Evolutionary conservation across 2,888 invertebrate genomes (phyloP).

Genomic region (Plagiodera versicolora): DNA sequence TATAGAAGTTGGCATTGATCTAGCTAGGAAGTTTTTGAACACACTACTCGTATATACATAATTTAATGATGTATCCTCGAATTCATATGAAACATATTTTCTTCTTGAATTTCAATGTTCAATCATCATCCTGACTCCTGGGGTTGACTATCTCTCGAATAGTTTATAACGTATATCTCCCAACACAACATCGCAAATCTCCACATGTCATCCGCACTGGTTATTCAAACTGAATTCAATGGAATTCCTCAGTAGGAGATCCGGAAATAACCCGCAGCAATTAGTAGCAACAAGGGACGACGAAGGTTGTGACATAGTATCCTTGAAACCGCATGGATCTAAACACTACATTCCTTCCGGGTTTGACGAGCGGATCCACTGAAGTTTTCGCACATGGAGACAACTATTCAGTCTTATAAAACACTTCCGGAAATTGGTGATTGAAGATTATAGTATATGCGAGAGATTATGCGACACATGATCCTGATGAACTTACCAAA

Average conservation of each 20-base stretch:
- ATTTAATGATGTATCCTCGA: no score
- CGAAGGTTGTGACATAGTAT: not conserved
- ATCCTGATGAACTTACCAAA: no score
- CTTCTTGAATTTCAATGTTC: no score
- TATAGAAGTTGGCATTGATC: no score
- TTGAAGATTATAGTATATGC: slow-evolving; percentile 10
- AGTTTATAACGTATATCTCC: no score
- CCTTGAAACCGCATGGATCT: not conserved
- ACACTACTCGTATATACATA: no score
- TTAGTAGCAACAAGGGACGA: not conserved
- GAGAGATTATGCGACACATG: no score
- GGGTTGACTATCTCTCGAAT: not conserved
- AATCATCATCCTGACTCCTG: not conserved
- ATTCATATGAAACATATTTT: not conserved
- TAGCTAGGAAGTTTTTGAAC: no score
- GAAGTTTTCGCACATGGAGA: slow-evolving; percentile 15
- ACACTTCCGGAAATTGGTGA: slow-evolving; percentile 17
- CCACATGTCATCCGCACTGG: not conserved
- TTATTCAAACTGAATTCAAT: not conserved
- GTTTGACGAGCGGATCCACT: slow-evolving; percentile 11
- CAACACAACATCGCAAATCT: not conserved
- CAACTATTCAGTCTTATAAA: slow-evolving; percentile 22
- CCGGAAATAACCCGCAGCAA: not conserved
- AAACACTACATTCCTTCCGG: slow-evolving; percentile 12
- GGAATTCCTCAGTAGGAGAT: not conserved